Evolutionary conservation across 2,113 vertebrate species (phyloP).

Genomic region (Bufo gargarizans): DNA sequence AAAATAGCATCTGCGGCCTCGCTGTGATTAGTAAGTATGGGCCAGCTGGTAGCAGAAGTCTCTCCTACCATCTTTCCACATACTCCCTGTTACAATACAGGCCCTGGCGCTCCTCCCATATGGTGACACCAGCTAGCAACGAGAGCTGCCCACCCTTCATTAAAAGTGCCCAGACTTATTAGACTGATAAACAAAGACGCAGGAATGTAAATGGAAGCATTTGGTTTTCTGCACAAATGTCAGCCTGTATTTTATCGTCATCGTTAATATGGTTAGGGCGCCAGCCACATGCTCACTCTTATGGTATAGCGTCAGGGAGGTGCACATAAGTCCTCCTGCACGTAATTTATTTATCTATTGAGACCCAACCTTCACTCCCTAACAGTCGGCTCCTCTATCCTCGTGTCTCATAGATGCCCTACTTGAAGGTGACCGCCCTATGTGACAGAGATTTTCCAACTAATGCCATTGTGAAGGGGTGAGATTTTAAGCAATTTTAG

Average conservation of each 20-base stretch:
- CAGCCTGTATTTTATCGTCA: neutral
- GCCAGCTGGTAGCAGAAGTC: conserved; percentile 36
- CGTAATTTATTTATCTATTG: too few relatives aligned
- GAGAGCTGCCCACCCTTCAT: conserved; percentile 52
- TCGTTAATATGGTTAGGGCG: neutral
- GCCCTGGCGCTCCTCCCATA: conserved; percentile 34
- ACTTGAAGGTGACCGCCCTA: too few relatives aligned
- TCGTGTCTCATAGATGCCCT: too few relatives aligned
- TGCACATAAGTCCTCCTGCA: neutral
- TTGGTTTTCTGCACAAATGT: conserved; percentile 31
- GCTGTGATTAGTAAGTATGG: conserved; percentile 43
- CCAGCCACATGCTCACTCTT: conserved; percentile 3
- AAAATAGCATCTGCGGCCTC: conserved; percentile 44
- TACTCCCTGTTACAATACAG: conserved; percentile 31
- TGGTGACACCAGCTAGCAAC: conserved; percentile 41
- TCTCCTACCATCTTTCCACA: conserved; percentile 52
- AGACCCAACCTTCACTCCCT: too few relatives aligned
- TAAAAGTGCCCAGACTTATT: conserved; percentile 56
- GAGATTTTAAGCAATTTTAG: too few relatives aligned
- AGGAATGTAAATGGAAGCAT: conserved; percentile 50
- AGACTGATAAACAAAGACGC: conserved; percentile 52
- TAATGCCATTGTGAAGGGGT: too few relatives aligned
- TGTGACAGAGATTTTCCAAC: too few relatives aligned
- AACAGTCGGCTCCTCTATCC: too few relatives aligned
- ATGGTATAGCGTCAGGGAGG: neutral